These are phyloP conservation scores for Diachasmimorpha longicaudata DNA, from an alignment of 1,140 invertebrate genomes.

Conservation along the genomic window DNA sequence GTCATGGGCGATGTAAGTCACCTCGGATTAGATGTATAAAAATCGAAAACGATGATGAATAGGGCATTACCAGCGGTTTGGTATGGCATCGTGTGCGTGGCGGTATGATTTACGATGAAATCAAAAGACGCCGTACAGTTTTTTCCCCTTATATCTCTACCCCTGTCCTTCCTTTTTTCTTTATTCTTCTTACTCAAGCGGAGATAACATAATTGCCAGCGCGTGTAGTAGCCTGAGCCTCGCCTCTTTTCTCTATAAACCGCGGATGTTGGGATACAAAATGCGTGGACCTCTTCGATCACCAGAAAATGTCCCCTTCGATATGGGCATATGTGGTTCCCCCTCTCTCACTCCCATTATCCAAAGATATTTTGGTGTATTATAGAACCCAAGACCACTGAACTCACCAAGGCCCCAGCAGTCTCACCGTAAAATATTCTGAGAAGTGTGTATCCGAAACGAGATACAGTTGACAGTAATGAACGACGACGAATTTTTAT, in stretches of 20 bases:
- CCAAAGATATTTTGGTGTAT: constrained; percentile 7
- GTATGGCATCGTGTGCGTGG: constrained; percentile 1
- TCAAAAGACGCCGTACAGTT: constrained; percentile 3
- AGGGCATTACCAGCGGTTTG: constrained; percentile 1
- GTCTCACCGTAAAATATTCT: constrained; percentile 4
- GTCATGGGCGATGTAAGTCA: constrained; percentile 1
- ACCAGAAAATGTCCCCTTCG: constrained; percentile 8
- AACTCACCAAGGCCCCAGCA: not conserved
- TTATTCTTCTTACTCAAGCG: not conserved
- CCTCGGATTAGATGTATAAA: not conserved
- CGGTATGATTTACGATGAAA: constrained; percentile 7
- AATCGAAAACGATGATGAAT: constrained; percentile 9
- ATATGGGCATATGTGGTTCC: not conserved
- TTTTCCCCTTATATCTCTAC: not conserved
- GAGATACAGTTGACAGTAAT: constrained; percentile 29
- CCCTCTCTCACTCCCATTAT: not conserved
- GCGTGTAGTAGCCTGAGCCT: constrained; percentile 43
- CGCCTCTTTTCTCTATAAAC: constrained; percentile 31
- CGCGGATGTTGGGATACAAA: constrained; percentile 1
- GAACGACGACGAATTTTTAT: constrained; percentile 22
- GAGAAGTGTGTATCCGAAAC: constrained; percentile 8
- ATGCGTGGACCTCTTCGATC: not conserved
- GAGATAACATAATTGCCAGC: constrained; percentile 47
- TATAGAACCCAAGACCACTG: not conserved
- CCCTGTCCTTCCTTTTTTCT: not conserved